Percentiles rank a stretch among this genome's conserved stretches.
These are phyloP conservation scores for Merluccius polli DNA, from an alignment of 2,797 vertebrate species.

Conservation along the genomic window DNA sequence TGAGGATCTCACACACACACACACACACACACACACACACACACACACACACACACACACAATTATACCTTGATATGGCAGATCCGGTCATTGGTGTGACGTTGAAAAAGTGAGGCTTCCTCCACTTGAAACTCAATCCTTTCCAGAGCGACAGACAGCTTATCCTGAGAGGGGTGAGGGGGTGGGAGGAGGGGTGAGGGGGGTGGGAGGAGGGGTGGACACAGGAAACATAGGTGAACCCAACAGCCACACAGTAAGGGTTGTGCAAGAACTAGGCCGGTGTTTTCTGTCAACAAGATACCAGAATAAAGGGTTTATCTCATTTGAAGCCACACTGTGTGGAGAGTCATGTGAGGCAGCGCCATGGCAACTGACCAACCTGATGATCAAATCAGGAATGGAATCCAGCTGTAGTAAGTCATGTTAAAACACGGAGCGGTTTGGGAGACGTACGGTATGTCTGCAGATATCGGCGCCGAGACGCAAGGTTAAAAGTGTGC, in stretches of 20 bases:
- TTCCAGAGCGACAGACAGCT: slow-evolving; percentile 59
- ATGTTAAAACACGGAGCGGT: slow-evolving; percentile 10
- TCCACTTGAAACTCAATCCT: slow-evolving; percentile 57
- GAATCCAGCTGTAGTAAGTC: slow-evolving; percentile 26
- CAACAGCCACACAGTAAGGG: slow-evolving; percentile 12
- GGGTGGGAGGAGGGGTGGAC: no score
- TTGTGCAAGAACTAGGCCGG: not conserved
- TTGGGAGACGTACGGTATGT: not conserved
- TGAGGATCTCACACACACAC: not conserved
- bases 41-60: not conserved
- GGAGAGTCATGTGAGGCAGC: slow-evolving; percentile 43
- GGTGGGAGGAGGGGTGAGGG: not conserved
- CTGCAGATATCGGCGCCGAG: slow-evolving; percentile 22
- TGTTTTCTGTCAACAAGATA: slow-evolving; percentile 25
- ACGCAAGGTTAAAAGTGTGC: slow-evolving; percentile 14
- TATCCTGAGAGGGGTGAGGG: slow-evolving; percentile 58
- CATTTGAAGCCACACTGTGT: slow-evolving; percentile 12
- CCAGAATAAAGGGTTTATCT: slow-evolving; percentile 13
- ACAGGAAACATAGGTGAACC: slow-evolving; percentile 22
- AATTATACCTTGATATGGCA: slow-evolving; percentile 63
- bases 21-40: not conserved
- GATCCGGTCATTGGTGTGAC: slow-evolving; percentile 66
- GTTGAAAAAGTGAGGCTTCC: slow-evolving; percentile 57
- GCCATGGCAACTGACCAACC: not conserved
- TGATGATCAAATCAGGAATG: slow-evolving; percentile 29